These are phyloP conservation scores for Adoxophyes honmai DNA, from an alignment of 1,140 invertebrate genomes.

Conservation along the genomic window DNA sequence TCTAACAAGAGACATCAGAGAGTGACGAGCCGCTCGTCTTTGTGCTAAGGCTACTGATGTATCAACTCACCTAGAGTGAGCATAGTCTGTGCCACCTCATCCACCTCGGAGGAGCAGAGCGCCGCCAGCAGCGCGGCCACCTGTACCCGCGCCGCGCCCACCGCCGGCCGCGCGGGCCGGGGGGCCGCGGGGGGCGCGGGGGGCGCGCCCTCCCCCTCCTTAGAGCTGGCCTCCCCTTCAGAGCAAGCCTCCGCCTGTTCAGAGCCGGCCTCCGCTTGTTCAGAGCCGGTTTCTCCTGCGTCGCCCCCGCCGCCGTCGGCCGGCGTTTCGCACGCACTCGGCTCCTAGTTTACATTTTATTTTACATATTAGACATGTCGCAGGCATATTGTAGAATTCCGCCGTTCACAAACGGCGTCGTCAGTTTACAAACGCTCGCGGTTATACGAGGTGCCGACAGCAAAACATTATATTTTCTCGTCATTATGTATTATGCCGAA, in stretches of 20 bases:
- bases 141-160: conserved; percentile 86
- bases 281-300: not conserved
- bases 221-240: not conserved
- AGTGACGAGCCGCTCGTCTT: too few species aligned
- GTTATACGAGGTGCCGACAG: too few species aligned
- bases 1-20: not conserved
- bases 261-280: not conserved
- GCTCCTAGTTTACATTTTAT: not conserved
- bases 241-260: not conserved
- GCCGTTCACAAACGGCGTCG: too few species aligned
- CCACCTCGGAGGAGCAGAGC: conserved; percentile 82
- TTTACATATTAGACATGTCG: too few species aligned
- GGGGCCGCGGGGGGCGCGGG: not conserved
- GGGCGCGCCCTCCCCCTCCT: not conserved
- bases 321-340: not conserved
- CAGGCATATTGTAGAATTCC: not conserved
- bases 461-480: too few species aligned
- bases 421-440: too few species aligned
- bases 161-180: conserved; percentile 79
- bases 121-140: conserved; percentile 85
- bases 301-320: not conserved
- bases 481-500: too few species aligned
- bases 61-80: conserved; percentile 57
- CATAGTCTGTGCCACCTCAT: conserved; percentile 75
- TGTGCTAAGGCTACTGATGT: too few species aligned